These are phyloP conservation scores for Drymonia ruficornis DNA, from an alignment of 2,888 invertebrate species.

Conservation along the genomic window DNA sequence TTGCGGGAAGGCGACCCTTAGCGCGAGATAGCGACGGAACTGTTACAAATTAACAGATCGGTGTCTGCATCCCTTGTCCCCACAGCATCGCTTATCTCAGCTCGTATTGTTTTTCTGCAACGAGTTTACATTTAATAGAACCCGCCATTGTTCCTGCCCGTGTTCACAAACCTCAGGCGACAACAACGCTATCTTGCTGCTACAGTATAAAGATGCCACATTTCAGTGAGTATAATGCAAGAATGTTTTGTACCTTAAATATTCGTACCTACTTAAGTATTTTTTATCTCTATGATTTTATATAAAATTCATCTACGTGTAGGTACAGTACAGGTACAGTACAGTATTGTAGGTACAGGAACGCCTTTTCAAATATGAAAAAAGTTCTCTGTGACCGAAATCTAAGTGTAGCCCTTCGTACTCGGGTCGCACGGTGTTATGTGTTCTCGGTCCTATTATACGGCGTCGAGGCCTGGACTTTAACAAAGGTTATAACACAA, in stretches of 20 bases:
- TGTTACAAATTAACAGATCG: neutral
- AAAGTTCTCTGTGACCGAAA: no score
- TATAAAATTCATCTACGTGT: no score
- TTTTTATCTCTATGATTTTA: no score
- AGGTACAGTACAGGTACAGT: no score
- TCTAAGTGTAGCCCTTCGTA: no score
- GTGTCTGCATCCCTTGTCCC: neutral
- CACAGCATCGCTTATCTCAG: neutral
- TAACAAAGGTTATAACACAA: no score
- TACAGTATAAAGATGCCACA: neutral
- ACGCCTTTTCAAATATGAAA: no score
- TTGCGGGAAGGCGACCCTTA: neutral
- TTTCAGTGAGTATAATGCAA: neutral
- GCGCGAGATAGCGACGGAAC: neutral
- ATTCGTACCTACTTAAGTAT: no score
- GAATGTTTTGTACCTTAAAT: neutral
- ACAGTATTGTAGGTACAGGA: no score
- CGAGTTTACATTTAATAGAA: neutral
- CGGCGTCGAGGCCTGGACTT: no score
- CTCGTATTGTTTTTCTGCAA: neutral
- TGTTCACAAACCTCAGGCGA: neutral
- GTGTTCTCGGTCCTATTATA: no score
- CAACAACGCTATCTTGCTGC: neutral
- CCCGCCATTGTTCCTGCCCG: neutral
- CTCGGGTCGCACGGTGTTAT: no score